Evolutionary conservation across 2,888 invertebrate species (phyloP).

Genomic region (Ormyrus nitidulus): DNA sequence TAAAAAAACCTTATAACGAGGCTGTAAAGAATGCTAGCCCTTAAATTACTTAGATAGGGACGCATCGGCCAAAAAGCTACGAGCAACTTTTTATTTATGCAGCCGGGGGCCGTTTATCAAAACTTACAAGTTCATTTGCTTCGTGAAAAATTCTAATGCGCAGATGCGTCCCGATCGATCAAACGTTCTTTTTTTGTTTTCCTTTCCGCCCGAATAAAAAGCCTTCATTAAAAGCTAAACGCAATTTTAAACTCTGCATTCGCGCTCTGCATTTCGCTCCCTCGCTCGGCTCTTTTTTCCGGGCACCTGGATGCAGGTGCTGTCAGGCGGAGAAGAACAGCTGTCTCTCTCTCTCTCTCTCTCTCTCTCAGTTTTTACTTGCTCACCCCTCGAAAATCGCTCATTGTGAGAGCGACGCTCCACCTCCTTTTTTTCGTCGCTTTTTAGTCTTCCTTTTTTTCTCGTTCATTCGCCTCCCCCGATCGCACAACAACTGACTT

Average conservation of each 20-base stretch:
- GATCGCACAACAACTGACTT: conserved; percentile 56
- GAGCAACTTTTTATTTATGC: conserved; percentile 9
- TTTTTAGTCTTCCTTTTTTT: no score
- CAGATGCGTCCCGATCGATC: conserved; percentile 31
- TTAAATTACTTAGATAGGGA: conserved; percentile 31
- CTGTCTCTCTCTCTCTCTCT: conserved; percentile 62
- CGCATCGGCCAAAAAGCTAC: not conserved
- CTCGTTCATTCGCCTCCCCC: conserved; percentile 36
- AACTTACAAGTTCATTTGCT: conserved; percentile 33
- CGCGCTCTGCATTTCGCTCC: not conserved
- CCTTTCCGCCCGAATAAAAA: not conserved
- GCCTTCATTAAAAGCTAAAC: conserved; percentile 6
- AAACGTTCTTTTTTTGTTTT: conserved; percentile 10
- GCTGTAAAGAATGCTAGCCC: conserved; percentile 34
- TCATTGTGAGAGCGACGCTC: conserved; percentile 12
- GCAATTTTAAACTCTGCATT: not conserved
- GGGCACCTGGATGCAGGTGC: conserved; percentile 71
- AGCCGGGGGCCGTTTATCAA: conserved; percentile 16
- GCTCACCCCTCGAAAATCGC: conserved; percentile 11
- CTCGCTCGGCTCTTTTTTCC: conserved; percentile 7
- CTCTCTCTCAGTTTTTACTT: conserved; percentile 4
- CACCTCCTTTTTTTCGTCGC: no score
- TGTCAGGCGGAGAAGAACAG: conserved; percentile 62
- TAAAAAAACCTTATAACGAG: conserved; percentile 25
- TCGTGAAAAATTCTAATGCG: not conserved